Base-by-base conservation (phyloP, 2,888 invertebrate genomes). In the Heterodera filipjevi region DNA sequence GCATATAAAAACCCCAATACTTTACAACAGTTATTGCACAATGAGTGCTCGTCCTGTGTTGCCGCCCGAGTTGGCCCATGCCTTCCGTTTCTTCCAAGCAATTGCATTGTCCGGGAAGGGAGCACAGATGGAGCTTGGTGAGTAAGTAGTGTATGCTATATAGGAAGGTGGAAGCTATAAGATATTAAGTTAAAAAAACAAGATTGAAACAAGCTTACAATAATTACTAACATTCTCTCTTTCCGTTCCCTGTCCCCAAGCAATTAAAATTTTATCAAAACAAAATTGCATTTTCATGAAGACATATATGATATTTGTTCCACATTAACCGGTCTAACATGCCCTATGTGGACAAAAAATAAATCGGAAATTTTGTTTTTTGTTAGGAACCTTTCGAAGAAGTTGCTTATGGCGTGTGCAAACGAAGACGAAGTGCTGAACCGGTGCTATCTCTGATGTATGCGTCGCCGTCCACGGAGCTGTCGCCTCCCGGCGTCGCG, bases 41-140 rank as follows among this genome's bases (percentile, higher is more conserved):
- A 49, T 81, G 72, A 83, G 84, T 53, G 71, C 84, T 0, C 59
- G 59, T 59, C 59, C 59, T n/a, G 83, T 81, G 19, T 79, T 78
- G 72, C 64, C 77, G 22, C 49, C 84, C 19, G 81, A 86, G 49
- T 66, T 82, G 32, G 33, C 27, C 19, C 49, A 68, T 27, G 84
- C 82, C 19, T 77, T 85, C 44, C 59, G 76, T 32, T 86, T 86
- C 79, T 86, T 85, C 77, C 79, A 81, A n/a, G 87, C 83, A 73
- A 82, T 86, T 33, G 83, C 86, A 3, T 82, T 81, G 59, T 85
- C 82, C 66, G 86, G 86, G 59, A 81, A 82, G 0, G 82, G 82
- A 68, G 82, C 39, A 83, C 85, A 1, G 80, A 82, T 14, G 81
- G 81, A 66, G 86, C 80, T 39, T 80, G 75, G 73, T 66, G 27